A percentile compares a stretch with the other conserved stretches of the same genome.
These are phyloP conservation scores for Chironomus tepperi DNA, from an alignment of 1,140 invertebrate genomes.

Conservation along the genomic window DNA sequence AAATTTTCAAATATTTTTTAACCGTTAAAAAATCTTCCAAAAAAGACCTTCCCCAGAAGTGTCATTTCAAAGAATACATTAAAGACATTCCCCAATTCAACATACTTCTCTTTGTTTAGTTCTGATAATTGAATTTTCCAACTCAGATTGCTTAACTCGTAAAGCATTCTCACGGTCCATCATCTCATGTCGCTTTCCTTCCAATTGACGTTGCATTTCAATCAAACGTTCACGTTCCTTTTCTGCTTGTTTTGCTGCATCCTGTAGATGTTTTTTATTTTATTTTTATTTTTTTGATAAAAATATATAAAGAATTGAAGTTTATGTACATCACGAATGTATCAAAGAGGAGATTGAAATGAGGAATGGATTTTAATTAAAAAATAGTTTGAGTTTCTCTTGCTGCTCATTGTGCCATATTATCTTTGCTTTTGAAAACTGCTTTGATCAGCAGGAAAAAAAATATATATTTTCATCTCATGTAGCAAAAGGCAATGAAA, in stretches of 20 bases:
- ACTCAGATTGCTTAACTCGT: constrained; percentile 37
- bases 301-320: too few relatives aligned
- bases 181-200: constrained; percentile 38
- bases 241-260: constrained; percentile 41
- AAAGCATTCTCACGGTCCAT: constrained; percentile 39
- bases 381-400: background rate
- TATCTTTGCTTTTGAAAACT: too few relatives aligned
- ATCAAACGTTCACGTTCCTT: constrained; percentile 40
- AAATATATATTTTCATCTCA: background rate
- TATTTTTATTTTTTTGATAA: too few relatives aligned
- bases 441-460: background rate
- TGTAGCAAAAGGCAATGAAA: background rate
- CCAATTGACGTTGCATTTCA: constrained; percentile 39
- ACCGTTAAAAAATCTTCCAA: too few relatives aligned
- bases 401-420: too few relatives aligned
- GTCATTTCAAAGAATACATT: too few relatives aligned
- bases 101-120: constrained; percentile 34
- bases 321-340: background rate
- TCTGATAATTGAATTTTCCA: constrained; percentile 31
- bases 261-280: constrained; percentile 28
- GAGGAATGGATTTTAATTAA: constrained; percentile 19
- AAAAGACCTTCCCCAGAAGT: background rate
- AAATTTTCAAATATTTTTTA: too few relatives aligned
- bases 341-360: background rate
- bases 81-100: background rate